A percentile compares a stretch with the other conserved stretches of the same genome.
These are phyloP conservation scores for Carassius carassius DNA, from an alignment of 2,113 vertebrate genomes.

Conservation along the genomic window DNA sequence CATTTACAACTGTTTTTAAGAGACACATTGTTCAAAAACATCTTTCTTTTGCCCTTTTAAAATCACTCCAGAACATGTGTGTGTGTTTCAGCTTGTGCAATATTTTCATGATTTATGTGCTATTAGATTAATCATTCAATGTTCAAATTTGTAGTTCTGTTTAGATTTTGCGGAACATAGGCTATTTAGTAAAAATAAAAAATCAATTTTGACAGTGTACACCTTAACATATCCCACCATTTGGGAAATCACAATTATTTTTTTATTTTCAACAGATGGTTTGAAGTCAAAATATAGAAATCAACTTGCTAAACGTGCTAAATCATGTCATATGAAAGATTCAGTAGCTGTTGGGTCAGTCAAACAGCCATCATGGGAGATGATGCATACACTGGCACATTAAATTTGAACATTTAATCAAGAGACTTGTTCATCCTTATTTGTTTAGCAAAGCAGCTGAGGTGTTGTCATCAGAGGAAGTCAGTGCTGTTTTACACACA, in stretches of 20 bases:
- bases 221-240: not conserved
- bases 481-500: constrained; percentile 65
- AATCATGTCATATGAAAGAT: not conserved
- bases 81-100: not conserved
- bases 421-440: constrained; percentile 49
- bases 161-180: not conserved
- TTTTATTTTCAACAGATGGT: not conserved
- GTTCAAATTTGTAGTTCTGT: not conserved
- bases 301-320: not conserved
- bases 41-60: not conserved
- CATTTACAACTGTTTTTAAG: not conserved
- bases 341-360: not conserved
- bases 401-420: not conserved
- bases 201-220: not conserved
- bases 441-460: constrained; percentile 69
- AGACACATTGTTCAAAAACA: not conserved
- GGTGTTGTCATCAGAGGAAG: constrained; percentile 56
- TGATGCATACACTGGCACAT: not conserved
- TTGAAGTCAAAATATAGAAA: not conserved
- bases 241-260: not conserved
- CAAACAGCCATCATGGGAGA: not conserved
- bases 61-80: not conserved
- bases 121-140: not conserved
- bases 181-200: not conserved
- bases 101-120: not conserved